A percentile compares a stretch with the other conserved stretches of the same genome.
phyloP scores from a whole-genome alignment of 2,888 invertebrate genomes.

The Yponomeuta evonymella region DNA sequence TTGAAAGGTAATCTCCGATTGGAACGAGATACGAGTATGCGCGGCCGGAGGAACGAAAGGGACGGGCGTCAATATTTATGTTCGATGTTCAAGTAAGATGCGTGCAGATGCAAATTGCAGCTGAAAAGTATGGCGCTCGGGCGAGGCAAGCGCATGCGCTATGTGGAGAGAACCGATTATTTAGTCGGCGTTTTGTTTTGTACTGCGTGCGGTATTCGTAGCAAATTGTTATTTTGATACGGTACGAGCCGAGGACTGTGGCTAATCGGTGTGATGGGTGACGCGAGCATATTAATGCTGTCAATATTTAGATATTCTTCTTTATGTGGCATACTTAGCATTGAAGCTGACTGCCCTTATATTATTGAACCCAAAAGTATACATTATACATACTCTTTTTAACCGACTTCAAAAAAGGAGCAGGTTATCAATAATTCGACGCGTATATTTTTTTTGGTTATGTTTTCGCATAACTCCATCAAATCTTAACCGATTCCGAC shows the following conservation, averaged over 20 bases:
- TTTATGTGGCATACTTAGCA: background rate
- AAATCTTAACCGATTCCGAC: no score
- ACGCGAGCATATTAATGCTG: conserved; percentile 6
- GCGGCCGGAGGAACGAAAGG: conserved; percentile 40
- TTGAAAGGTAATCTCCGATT: conserved; percentile 30
- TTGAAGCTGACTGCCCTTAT: no score
- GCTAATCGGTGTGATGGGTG: conserved; percentile 10
- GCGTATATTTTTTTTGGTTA: no score
- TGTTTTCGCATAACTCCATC: no score
- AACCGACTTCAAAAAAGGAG: no score
- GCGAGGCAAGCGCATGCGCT: conserved; percentile 34
- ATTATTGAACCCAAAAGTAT: no score
- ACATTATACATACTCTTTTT: no score
- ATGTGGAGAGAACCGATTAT: conserved; percentile 40
- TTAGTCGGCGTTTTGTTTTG: conserved; percentile 52
- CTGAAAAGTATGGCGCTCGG: conserved; percentile 43
- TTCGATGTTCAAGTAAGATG: conserved; percentile 34
- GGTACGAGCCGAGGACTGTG: conserved; percentile 30
- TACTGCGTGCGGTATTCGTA: conserved; percentile 44
- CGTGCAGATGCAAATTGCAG: conserved; percentile 27
- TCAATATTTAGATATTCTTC: conserved; percentile 9
- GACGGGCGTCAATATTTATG: conserved; percentile 34
- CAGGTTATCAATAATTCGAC: no score
- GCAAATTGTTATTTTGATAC: conserved; percentile 59
- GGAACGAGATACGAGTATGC: conserved; percentile 33